These are phyloP conservation scores for Kryptolebias ocellatus DNA, from an alignment of 2,797 vertebrate species.

Conservation along the genomic window DNA sequence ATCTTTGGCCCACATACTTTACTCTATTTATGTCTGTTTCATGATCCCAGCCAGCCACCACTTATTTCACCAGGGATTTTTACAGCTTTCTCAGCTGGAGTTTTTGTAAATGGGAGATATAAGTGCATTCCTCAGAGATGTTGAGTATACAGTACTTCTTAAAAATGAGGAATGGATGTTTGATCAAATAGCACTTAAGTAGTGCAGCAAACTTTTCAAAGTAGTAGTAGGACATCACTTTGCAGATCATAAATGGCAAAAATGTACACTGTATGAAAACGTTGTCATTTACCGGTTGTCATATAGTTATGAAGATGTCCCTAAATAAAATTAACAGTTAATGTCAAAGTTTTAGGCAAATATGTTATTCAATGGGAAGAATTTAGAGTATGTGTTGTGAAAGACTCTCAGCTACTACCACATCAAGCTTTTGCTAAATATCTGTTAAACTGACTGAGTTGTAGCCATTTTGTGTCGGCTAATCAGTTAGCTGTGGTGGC, in stretches of 20 bases:
- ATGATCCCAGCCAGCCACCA: constrained; percentile 64
- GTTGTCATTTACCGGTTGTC: constrained; percentile 10
- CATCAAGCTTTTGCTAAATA: too few species aligned
- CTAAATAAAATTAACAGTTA: too few species aligned
- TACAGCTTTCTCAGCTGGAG: constrained; percentile 11
- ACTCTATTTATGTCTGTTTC: constrained; percentile 64
- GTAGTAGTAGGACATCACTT: constrained; percentile 38
- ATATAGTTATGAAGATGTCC: constrained; percentile 14
- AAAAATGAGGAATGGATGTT: constrained; percentile 37
- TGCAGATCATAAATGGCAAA: constrained; percentile 53
- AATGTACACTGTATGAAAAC: constrained; percentile 27
- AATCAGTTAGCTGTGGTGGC: too few species aligned
- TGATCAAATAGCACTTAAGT: constrained; percentile 55
- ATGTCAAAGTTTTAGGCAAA: too few species aligned
- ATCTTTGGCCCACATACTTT: constrained; percentile 63
- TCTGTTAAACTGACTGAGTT: too few species aligned
- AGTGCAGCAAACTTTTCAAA: constrained; percentile 49
- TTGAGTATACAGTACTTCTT: constrained; percentile 57
- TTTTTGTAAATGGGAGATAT: not conserved
- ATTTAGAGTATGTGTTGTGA: too few species aligned
- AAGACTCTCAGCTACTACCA: too few species aligned
- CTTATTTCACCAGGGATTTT: constrained; percentile 66
- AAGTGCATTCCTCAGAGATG: constrained; percentile 55
- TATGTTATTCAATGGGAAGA: too few species aligned
- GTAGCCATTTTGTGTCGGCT: too few species aligned